Evolutionary conservation across 2,113 vertebrate species (phyloP), one percentile per base, ranked within the genome.

Genomic region (Apteryx owenii): DNA sequence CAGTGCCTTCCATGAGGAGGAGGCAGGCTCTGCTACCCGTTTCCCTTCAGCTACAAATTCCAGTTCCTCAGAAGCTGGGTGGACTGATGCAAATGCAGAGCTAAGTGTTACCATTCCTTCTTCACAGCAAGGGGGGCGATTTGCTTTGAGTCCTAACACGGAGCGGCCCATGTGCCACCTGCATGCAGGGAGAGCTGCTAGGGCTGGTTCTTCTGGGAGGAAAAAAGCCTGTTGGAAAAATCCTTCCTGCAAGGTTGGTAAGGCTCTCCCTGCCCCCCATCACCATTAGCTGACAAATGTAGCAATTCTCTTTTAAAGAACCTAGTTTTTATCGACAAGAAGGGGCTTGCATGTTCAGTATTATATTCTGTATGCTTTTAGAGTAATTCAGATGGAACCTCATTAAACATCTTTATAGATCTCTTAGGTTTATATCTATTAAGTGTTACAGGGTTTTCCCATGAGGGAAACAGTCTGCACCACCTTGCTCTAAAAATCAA

Each of bases 401-500:
- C 53, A 77, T 82, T 81, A 83, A 85, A 53, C 11, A 25, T 36
- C 91, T 73, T 85, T 56, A 21, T 38, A 93, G 48, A 73, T 44
- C 78, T 79, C 28, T 85, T 16, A 25, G 40, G 33, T 77, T 91
- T n/a, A 8, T 58, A 25, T 70, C 53, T 48, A 0, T 60, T 72
- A 72, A 56, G n/a, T 48, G 3, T 51, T 44, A 3, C 3, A 65
- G 38, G 73, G 33, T 10, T 82, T 95, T 89, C 38, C 81, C 81
- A 3, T 13, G 56, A 69, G 75, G 33, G 33, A 14, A 21, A 21
- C 36, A 1, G 54, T 76, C 21, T n/a, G 64, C 12, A 18, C 5
- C 86, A 44, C 80, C 77, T 86, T 46, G 33, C 77, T 20, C 10
- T 81, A 4, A 50, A 38, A 54, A 75, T 13, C 33, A 6, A 20